Conservation (phyloP, 2,113 vertebrate species). For the Morphnarchus princeps region DNA sequence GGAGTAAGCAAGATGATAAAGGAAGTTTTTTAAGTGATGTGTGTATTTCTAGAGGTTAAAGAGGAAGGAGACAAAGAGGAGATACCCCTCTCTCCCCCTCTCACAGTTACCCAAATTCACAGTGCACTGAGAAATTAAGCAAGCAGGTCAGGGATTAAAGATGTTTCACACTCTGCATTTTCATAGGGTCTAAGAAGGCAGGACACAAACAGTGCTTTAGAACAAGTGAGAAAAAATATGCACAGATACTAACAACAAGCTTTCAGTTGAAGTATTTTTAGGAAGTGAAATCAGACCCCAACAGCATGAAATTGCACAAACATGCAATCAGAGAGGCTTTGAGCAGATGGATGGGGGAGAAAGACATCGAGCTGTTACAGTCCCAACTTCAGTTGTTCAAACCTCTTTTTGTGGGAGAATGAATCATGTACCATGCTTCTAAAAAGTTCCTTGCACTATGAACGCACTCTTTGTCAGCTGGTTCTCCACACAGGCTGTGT, state of each 20-base stretch:
- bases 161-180: conserved; percentile 47
- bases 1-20: neutral
- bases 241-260: conserved; percentile 53
- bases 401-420: conserved; percentile 51
- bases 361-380: conserved; percentile 55
- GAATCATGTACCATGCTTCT: conserved; percentile 40
- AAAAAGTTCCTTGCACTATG: conserved; percentile 14
- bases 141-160: neutral
- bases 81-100: neutral
- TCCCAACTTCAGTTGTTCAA: conserved; percentile 56
- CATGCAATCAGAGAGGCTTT: conserved; percentile 52
- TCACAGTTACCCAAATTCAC: neutral
- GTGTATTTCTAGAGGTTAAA: neutral
- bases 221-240: conserved; percentile 57
- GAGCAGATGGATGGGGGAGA: conserved; percentile 65
- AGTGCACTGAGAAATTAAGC: neutral
- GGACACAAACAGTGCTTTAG: conserved; percentile 41
- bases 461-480: neutral
- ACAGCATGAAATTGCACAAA: conserved; percentile 61
- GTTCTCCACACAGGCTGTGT: neutral
- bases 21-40: neutral
- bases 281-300: conserved; percentile 60
- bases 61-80: neutral
- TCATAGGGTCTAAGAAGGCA: conserved; percentile 17
- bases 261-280: conserved; percentile 60